Evolutionary conservation across 2,113 vertebrate genomes (phyloP).

Genomic region (Stomatorhinus ivindoensis): DNA sequence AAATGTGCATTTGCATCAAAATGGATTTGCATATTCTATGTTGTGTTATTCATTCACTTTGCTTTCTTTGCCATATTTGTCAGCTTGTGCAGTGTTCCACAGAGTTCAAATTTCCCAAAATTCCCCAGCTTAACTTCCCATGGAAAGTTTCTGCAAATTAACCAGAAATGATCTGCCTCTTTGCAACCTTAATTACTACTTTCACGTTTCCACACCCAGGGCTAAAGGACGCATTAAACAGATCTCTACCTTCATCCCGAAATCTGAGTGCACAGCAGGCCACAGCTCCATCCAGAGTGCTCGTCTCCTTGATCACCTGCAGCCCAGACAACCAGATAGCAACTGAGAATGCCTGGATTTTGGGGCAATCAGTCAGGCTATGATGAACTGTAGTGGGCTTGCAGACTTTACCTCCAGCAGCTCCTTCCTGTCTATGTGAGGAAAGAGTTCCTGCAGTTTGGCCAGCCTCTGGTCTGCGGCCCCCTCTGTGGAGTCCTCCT

Average conservation of each 20-base stretch:
- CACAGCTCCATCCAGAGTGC: conserved; percentile 61
- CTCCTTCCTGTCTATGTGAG: conserved; percentile 54
- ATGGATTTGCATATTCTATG: too few relatives aligned
- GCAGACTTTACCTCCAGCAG: conserved; percentile 54
- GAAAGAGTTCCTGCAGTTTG: conserved; percentile 59
- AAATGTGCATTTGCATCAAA: too few relatives aligned
- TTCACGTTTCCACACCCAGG: background rate
- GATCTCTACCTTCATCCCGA: background rate
- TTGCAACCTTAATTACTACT: background rate
- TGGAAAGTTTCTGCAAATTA: too few relatives aligned
- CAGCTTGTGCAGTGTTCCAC: too few relatives aligned
- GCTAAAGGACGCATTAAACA: background rate
- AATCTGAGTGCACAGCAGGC: conserved; percentile 53
- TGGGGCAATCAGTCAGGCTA: background rate
- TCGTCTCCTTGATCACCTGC: conserved; percentile 58
- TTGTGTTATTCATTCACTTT: too few relatives aligned
- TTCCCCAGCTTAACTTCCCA: too few relatives aligned
- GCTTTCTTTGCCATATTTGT: too few relatives aligned
- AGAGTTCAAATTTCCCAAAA: too few relatives aligned
- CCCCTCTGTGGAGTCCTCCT: conserved; percentile 34
- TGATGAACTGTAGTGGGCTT: background rate
- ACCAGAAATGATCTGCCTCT: too few relatives aligned
- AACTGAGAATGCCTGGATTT: background rate
- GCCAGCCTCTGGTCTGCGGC: conserved; percentile 52
- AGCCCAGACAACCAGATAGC: background rate